Base-by-base conservation (phyloP, 1,140 invertebrate species). In the Drosophila jambulina region DNA sequence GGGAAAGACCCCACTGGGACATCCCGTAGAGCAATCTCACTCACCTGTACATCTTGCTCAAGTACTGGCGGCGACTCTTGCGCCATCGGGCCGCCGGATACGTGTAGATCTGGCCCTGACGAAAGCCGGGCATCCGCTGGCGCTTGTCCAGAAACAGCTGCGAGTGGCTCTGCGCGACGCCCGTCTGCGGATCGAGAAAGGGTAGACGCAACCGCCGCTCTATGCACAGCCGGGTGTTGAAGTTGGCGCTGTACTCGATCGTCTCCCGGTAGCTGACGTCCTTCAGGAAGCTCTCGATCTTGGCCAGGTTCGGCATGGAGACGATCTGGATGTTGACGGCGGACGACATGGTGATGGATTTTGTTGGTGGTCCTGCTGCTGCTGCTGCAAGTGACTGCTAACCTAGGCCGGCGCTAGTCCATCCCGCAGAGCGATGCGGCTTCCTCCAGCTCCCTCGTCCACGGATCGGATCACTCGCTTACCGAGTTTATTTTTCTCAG, bases 151-250 rank as follows among this genome's bases (percentile, higher is more conserved):
- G 97, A 93, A 98, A 99, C 69, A 99, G 93, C 80, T 96, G 96
- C 72, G 97, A 98, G 93, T 99, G 98, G 92, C 97, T 98, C 93
- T 99, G 98, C 23, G 98, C 98, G 32, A 99, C 97, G 38, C 97
- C 98, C 64, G 98, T 99, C 93, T 99, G 98, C 4, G 97, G 97
- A 93, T 99, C 98, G 62, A 99, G 95, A 92, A 99, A 99, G 42
- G 98, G 98, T 93, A 99, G 95, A 62, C 98, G 95, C 91, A 98
- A 95, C 90, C 98, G 96, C 74, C 98, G 95, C 93, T 99, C 98
- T 65, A 97, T 95, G 91, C 97, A 97, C 94, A 99, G 93, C 94
- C 98, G 94, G 59, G 97, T 97, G 93, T 99, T 99, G 88, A 98
- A 98, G 92, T 95, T 98, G 40, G 97, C 97, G 7, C 98, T 98